Percentiles rank a stretch among this genome's conserved stretches.
Conservation (phyloP, 2,888 invertebrate species). For the Morpho achilles region DNA sequence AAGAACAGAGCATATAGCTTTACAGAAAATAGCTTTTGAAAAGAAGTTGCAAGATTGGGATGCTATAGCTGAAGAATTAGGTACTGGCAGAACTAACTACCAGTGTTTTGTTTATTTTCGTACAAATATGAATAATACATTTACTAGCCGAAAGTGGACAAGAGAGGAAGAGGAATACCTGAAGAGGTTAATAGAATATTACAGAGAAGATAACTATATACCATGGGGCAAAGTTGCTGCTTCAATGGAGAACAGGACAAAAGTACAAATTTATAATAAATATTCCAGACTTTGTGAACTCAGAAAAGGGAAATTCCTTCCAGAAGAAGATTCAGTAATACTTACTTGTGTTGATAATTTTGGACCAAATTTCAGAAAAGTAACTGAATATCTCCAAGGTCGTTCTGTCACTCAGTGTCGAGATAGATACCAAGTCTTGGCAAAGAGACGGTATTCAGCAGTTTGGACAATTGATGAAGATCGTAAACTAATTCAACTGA, state of each 20-base stretch:
- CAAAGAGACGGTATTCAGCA: constrained; percentile 56
- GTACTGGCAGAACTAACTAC: constrained; percentile 81
- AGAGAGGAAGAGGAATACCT: constrained; percentile 84
- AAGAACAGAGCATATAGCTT: constrained; percentile 42
- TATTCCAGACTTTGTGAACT: constrained; percentile 58
- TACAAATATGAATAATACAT: constrained; percentile 59
- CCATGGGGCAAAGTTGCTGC: constrained; percentile 86
- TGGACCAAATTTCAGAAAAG: constrained; percentile 81
- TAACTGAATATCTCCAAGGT: constrained; percentile 78
- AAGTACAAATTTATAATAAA: constrained; percentile 82
- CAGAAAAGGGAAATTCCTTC: constrained; percentile 81
- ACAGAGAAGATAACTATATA: constrained; percentile 82
- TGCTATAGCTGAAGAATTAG: constrained; percentile 76
- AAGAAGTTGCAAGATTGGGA: constrained; percentile 83
- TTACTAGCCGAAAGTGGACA: constrained; percentile 78
- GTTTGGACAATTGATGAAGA: constrained; percentile 83
- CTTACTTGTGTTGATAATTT: constrained; percentile 80
- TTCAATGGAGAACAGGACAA: constrained; percentile 81
- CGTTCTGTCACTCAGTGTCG: constrained; percentile 81
- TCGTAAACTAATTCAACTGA: constrained; percentile 72
- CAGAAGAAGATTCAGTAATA: constrained; percentile 83
- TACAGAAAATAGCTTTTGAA: constrained; percentile 44
- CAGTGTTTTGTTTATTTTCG: constrained; percentile 84
- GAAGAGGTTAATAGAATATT: constrained; percentile 79
- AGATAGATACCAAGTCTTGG: constrained; percentile 76